Percentiles rank a stretch among this genome's conserved stretches.
Conservation (phyloP, 2,888 invertebrate species). For the Idaea aversata region DNA sequence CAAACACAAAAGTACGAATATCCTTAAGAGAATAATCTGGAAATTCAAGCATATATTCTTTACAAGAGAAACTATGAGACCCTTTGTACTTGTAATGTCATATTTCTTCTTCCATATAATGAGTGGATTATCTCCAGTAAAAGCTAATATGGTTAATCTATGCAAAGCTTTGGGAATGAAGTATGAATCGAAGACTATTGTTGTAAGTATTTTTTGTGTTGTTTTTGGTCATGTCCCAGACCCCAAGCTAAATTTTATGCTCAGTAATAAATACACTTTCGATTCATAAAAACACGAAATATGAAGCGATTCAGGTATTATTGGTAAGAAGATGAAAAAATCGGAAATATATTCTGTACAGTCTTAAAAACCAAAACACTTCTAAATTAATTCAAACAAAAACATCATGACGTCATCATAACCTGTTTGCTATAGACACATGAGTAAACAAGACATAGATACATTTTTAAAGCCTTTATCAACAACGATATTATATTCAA, state of each 20-base stretch:
- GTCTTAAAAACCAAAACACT: neutral
- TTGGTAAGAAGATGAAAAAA: too few relatives aligned
- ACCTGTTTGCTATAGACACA: neutral
- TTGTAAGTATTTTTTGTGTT: constrained; percentile 57
- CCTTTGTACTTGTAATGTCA: constrained; percentile 72
- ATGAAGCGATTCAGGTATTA: too few relatives aligned
- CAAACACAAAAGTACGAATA: constrained; percentile 45
- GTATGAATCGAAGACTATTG: constrained; percentile 63
- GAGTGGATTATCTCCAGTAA: constrained; percentile 71
- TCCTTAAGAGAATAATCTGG: constrained; percentile 44
- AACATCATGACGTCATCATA: neutral
- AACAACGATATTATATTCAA: neutral
- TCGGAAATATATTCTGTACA: too few relatives aligned
- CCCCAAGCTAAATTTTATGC: too few relatives aligned
- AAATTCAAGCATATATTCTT: constrained; percentile 64
- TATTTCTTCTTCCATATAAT: constrained; percentile 78
- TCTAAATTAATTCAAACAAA: neutral
- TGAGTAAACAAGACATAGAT: too few relatives aligned
- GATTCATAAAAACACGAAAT: too few relatives aligned
- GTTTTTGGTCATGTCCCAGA: neutral
- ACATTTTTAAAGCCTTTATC: neutral
- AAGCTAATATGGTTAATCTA: constrained; percentile 79
- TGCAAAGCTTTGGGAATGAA: constrained; percentile 73
- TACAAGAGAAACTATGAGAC: constrained; percentile 75
- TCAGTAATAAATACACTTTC: too few relatives aligned